These are phyloP conservation scores for Dinocampus coccinellae DNA, from an alignment of 2,888 invertebrate species.

Conservation along the genomic window DNA sequence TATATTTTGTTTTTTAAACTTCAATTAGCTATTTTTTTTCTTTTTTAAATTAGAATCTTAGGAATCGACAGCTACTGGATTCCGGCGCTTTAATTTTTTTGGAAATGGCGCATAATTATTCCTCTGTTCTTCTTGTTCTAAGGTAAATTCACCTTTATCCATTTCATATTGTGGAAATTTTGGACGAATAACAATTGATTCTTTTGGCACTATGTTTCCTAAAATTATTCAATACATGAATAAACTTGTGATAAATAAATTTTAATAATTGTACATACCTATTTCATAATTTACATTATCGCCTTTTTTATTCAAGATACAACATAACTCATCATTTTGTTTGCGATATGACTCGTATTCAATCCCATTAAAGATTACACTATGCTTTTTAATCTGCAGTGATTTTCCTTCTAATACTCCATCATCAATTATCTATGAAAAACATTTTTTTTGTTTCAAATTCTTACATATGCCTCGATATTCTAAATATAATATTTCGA, in stretches of 20 bases:
- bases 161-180: not conserved
- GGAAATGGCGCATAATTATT: conserved; percentile 38
- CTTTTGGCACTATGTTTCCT: conserved; percentile 41
- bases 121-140: not conserved
- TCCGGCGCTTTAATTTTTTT: conserved; percentile 39
- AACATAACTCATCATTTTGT: conserved; percentile 38
- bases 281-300: not conserved
- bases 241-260: not conserved
- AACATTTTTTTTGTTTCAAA: no score
- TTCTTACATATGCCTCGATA: no score
- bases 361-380: conserved; percentile 43
- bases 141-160: not conserved
- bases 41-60: not conserved
- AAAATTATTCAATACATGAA: conserved; percentile 10
- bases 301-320: conserved; percentile 38
- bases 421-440: conserved; percentile 10
- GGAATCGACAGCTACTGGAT: conserved; percentile 34
- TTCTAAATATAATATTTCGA: no score
- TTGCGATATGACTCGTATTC: conserved; percentile 41
- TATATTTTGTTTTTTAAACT: no score
- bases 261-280: not conserved
- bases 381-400: conserved; percentile 43
- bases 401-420: conserved; percentile 38
- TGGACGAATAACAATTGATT: conserved; percentile 40
- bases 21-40: not conserved